A percentile compares a stretch with the other conserved stretches of the same genome.
Conservation (phyloP, 1,140 invertebrate genomes). For the Drosophila athabasca region DNA sequence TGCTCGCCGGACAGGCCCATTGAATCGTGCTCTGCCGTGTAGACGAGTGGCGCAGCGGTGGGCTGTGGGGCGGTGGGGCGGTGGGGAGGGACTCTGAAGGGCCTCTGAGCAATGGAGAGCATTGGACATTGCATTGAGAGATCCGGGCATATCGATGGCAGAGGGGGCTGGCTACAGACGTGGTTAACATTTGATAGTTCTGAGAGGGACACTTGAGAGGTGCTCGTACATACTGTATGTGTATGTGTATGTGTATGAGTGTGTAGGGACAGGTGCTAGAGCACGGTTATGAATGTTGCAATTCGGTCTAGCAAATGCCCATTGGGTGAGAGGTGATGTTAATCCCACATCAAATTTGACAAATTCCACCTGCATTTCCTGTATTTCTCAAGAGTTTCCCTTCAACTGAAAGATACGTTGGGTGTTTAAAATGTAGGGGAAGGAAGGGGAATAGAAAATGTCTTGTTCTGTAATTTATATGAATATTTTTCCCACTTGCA, state of each 20-base stretch:
- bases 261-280: not conserved
- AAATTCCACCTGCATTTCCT: too few species aligned
- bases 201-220: constrained; percentile 23
- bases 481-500: constrained; percentile 17
- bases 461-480: too few species aligned
- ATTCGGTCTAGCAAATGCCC: not conserved
- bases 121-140: constrained; percentile 54
- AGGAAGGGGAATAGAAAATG: not conserved
- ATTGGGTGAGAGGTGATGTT: not conserved
- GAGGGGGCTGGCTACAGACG: constrained; percentile 10
- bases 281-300: constrained; percentile 21
- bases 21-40: constrained; percentile 54
- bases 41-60: not conserved
- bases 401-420: too few species aligned
- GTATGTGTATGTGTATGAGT: constrained; percentile 12
- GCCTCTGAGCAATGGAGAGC: constrained; percentile 20
- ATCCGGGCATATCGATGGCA: constrained; percentile 40
- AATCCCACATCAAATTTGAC: not conserved
- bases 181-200: constrained; percentile 38
- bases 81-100: constrained; percentile 17
- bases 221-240: not conserved
- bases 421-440: too few species aligned
- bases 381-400: too few species aligned
- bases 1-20: constrained; percentile 65
- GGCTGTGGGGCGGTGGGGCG: too few species aligned